These are phyloP conservation scores for Agrochola litura DNA, from an alignment of 2,888 invertebrate species.

Conservation along the genomic window DNA sequence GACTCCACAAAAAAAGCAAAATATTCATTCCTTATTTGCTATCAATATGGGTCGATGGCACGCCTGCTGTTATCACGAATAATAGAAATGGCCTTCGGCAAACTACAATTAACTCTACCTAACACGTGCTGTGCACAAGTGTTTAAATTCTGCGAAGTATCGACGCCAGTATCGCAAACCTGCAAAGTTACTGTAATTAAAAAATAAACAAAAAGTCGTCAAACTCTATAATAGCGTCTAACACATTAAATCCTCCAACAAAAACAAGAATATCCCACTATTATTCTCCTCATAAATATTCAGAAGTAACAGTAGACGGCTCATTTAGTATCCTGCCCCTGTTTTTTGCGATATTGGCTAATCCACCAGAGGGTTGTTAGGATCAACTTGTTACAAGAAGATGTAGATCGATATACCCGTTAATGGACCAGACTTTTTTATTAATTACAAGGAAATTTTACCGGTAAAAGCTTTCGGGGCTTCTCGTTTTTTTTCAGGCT, in stretches of 20 bases:
- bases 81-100: too few species aligned
- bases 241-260: constrained; percentile 46
- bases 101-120: too few species aligned
- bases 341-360: constrained; percentile 89
- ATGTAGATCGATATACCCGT: constrained; percentile 82
- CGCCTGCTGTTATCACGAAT: too few species aligned
- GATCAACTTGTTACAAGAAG: constrained; percentile 83
- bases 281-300: constrained; percentile 88
- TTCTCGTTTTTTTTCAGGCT: constrained; percentile 8
- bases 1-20: too few species aligned
- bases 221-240: not conserved
- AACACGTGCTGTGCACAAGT: not conserved
- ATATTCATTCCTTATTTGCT: too few species aligned
- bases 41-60: too few species aligned
- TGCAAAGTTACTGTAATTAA: not conserved
- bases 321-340: constrained; percentile 87
- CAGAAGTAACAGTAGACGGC: constrained; percentile 87
- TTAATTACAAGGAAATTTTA: constrained; percentile 80
- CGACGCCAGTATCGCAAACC: not conserved
- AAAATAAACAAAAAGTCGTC: not conserved
- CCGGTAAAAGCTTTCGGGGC: constrained; percentile 63
- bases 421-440: constrained; percentile 86
- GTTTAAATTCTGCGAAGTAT: not conserved
- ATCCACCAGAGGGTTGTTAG: constrained; percentile 86
- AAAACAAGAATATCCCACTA: constrained; percentile 77